A percentile compares a stretch with the other conserved stretches of the same genome.
Evolutionary conservation across 23 tunicate species (phyloP).

Genomic region (Aplidium turbinatum): DNA sequence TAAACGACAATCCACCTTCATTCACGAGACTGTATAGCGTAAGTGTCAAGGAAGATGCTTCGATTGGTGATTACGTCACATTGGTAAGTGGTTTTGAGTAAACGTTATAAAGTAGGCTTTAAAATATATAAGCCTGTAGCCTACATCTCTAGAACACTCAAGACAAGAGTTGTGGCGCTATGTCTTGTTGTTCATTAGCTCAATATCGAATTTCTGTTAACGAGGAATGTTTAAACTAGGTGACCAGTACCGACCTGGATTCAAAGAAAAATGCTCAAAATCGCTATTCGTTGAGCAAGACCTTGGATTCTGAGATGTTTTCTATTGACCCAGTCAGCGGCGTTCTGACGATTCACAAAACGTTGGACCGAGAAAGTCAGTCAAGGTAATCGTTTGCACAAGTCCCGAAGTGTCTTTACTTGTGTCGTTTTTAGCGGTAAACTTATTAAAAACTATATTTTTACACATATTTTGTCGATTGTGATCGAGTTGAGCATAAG

Average conservation of each 20-base stretch:
- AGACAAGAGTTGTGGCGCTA: no score
- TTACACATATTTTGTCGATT: no score
- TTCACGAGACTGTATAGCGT: slow-evolving; percentile 64
- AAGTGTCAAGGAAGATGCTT: slow-evolving; percentile 52
- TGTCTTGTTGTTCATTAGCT: no score
- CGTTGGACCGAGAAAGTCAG: slow-evolving; percentile 32
- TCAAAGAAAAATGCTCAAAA: slow-evolving; percentile 13
- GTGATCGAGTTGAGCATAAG: no score
- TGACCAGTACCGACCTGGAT: slow-evolving; percentile 41
- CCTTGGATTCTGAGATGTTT: slow-evolving; percentile 34
- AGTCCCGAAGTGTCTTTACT: neutral
- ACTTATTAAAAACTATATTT: neutral
- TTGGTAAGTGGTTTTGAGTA: slow-evolving; percentile 23
- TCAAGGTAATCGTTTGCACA: neutral
- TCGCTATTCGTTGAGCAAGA: slow-evolving; percentile 32
- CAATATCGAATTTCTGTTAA: no score
- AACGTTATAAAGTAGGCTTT: no score
- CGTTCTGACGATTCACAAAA: slow-evolving; percentile 33
- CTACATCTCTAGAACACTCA: no score
- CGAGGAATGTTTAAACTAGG: no score
- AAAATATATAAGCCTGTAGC: no score
- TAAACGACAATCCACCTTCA: slow-evolving; percentile 74
- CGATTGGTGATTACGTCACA: slow-evolving; percentile 59
- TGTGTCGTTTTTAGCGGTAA: neutral
- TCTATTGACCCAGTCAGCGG: slow-evolving; percentile 57